These are phyloP conservation scores for Calameuta filiformis DNA, from an alignment of 2,888 invertebrate genomes.

Conservation along the genomic window DNA sequence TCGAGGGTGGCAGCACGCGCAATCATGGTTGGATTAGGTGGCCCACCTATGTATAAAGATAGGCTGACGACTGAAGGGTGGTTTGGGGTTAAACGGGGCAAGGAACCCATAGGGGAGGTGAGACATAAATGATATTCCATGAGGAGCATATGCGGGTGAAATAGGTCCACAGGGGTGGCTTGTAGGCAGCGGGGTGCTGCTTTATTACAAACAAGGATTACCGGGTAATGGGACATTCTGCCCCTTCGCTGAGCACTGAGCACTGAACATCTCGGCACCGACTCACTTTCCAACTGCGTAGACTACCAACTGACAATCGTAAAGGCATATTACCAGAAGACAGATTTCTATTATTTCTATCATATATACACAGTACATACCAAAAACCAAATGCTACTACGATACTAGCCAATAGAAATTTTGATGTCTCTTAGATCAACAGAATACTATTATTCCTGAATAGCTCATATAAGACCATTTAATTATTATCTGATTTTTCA, in stretches of 20 bases:
- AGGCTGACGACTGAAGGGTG: slow-evolving; percentile 31
- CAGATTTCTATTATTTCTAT: not conserved
- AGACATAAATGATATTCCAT: slow-evolving; percentile 64
- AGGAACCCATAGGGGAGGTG: slow-evolving; percentile 40
- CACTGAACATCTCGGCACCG: slow-evolving; percentile 41
- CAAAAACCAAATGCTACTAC: not conserved
- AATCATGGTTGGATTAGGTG: slow-evolving; percentile 61
- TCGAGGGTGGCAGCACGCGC: slow-evolving; percentile 39
- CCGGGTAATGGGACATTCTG: slow-evolving; percentile 62
- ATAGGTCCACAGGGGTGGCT: slow-evolving; percentile 42
- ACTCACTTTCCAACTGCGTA: slow-evolving; percentile 37
- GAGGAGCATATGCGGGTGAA: slow-evolving; percentile 61
- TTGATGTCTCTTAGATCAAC: not conserved
- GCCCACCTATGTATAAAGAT: slow-evolving; percentile 49
- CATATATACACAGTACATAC: not conserved
- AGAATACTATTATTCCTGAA: not conserved
- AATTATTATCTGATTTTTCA: no score
- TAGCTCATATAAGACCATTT: not conserved
- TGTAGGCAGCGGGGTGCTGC: slow-evolving; percentile 59
- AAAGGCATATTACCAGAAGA: not conserved
- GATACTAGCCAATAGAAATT: not conserved
- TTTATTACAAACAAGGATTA: slow-evolving; percentile 67
- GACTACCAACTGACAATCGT: not conserved
- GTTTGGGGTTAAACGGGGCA: slow-evolving; percentile 44
- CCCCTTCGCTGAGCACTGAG: slow-evolving; percentile 42